These are phyloP conservation scores for Holocentrus rufus DNA, from an alignment of 2,797 vertebrate species.

Conservation along the genomic window DNA sequence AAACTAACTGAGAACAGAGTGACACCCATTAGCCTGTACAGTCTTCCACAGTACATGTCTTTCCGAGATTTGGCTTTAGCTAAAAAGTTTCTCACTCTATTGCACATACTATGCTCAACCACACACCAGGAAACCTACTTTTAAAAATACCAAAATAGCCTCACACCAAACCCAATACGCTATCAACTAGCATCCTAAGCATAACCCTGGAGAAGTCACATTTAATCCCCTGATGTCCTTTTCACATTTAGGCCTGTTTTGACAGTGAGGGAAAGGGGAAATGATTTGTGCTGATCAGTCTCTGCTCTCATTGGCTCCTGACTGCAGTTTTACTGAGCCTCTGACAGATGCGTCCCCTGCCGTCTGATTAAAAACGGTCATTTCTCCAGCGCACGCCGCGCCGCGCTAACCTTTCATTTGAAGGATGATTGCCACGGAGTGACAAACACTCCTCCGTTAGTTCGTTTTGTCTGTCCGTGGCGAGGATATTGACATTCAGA, in stretches of 20 bases:
- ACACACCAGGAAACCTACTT: not conserved
- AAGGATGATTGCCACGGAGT: conserved; percentile 93
- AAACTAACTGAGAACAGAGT: not conserved
- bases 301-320: conserved; percentile 90
- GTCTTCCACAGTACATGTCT: not conserved
- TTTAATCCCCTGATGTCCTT: conserved; percentile 76
- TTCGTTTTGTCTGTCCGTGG: conserved; percentile 83
- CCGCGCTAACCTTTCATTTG: conserved; percentile 96
- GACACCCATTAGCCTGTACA: not conserved
- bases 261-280: conserved; percentile 87
- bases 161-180: not conserved
- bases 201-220: conserved; percentile 70
- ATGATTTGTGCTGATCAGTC: conserved; percentile 97
- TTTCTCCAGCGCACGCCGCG: conserved; percentile 69
- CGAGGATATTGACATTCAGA: conserved; percentile 96
- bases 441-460: conserved; percentile 92
- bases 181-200: conserved; percentile 22
- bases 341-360: conserved; percentile 89
- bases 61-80: not conserved
- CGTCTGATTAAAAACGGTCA: conserved; percentile 93
- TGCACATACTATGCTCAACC: not conserved
- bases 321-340: conserved; percentile 89
- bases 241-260: conserved; percentile 79
- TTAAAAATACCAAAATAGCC: conserved; percentile 19
- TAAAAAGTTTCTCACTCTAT: not conserved